Evolutionary conservation across 2,113 vertebrate species (phyloP).

Genomic region (Engystomops pustulosus): DNA sequence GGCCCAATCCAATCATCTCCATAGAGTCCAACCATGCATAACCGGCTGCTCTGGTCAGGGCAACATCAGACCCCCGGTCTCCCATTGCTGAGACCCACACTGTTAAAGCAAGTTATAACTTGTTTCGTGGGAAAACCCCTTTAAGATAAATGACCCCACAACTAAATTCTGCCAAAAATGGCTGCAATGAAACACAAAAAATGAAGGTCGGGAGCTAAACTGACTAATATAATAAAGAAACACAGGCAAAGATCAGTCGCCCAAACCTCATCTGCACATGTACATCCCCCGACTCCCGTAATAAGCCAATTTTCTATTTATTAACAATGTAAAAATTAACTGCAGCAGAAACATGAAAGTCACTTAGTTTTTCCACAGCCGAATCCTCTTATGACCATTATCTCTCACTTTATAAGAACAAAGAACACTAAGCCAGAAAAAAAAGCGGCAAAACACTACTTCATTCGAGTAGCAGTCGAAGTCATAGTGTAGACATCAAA

Average conservation of each 20-base stretch:
- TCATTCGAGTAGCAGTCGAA: not conserved
- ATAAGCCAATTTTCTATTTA: not conserved
- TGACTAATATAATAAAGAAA: too few species aligned
- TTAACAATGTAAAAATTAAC: not conserved
- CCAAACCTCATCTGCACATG: not conserved
- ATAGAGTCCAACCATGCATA: too few species aligned
- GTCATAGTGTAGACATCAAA: constrained; percentile 23
- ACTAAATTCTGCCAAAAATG: not conserved
- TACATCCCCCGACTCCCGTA: not conserved
- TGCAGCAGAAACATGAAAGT: constrained; percentile 14
- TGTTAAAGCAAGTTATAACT: too few species aligned
- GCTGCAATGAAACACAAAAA: too few species aligned
- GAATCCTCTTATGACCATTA: not conserved
- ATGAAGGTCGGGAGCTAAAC: too few species aligned
- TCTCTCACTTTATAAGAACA: not conserved
- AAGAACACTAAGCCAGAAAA: not conserved
- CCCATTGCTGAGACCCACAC: too few species aligned
- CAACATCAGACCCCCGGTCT: too few species aligned
- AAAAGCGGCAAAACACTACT: not conserved
- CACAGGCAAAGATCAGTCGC: too few species aligned
- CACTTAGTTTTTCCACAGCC: not conserved
- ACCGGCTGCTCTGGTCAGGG: too few species aligned
- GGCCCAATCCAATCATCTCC: too few species aligned
- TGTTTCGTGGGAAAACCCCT: too few species aligned
- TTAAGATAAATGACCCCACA: too few species aligned